Base-by-base conservation (phyloP, 2,888 invertebrate species). In the Caenorhabditis macrosperma region DNA sequence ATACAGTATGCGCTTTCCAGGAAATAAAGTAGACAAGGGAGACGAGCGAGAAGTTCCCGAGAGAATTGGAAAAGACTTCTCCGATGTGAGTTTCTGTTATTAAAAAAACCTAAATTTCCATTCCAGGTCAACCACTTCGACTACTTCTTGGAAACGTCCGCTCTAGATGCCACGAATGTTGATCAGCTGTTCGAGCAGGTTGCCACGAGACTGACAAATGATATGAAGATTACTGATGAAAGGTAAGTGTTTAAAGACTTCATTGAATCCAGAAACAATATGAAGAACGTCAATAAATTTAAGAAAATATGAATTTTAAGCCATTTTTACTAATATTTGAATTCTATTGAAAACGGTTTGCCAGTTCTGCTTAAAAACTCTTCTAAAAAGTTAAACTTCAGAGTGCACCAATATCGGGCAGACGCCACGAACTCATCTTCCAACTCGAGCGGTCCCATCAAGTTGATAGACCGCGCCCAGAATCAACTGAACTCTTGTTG, bases 111-210 rank as follows among this genome's bases (percentile, higher is more conserved):
- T 3, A 46, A 20, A 46, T 46, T 5, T 6, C 5, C 3, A 46
- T 48, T 48, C 9, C 35, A 74, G 67, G 82, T 86, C 30, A 86
- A 86, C 50, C 84, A 80, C 33, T 98, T 98, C 96, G 91, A 90
- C 71, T 96, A 96, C 91, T 98, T 97, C 92, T 93, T 98, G 86
- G 97, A 98, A 93, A 98, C 97, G 0, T 97, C 97, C 0, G 97
- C 97, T 0, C 96, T 97, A 91, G 96, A 97, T 92, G 95, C 97
- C 1, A 97, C 97, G 89, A 97, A 98, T 92, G 97, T 98, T 3
- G 97, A 98, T 91, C 94, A 95, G 90, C 93, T 98, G 77, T 98
- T 98, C 91, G 95, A 96, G 94, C 96, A 97, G 92, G 97, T 98
- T 88, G 97, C 97, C 20, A 85, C 85, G 10, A 61, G 88, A 50